Base-by-base conservation (phyloP, 2,113 vertebrate genomes). In the Rana temporaria region DNA sequence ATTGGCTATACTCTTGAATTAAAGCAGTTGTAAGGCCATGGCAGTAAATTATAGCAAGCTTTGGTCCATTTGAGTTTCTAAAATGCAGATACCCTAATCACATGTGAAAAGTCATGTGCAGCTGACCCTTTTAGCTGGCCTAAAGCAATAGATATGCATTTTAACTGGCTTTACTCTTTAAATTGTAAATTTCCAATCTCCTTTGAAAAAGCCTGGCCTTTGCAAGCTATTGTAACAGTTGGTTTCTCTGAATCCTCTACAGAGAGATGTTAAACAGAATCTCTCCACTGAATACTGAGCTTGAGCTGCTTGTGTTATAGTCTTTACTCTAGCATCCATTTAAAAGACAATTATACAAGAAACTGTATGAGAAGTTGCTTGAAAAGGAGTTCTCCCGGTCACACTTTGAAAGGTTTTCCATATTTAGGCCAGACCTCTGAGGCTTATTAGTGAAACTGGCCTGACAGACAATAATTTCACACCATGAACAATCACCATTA, bases 261-360 rank as follows among this genome's bases (percentile, higher is more conserved):
- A 72, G 68, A 34, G 67, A 81, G 17, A 81, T 81, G 68, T 70
- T 24, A 78, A 55, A 16, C 56, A 81, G 86, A 85, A 85, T 55
- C 2, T 6, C 2, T n/a, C 2, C 81, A 62, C 22, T 60, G 55
- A 80, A 60, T 67, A 38, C 56, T 70, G 66, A 48, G 38, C 20
- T 56, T 48, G 53, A 79, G 32, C 66, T 70, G 32, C 56, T 22
- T 30, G 55, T 42, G 6, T 59, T 69, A 12, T 26, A 17, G 56
- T 60, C 19, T 70, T 11, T 56, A 79, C 19, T 70, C 18, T 56
- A 79, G 63, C 30, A 68, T 57, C 64, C 53, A 56, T 79, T 56
- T 79, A 62, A 75, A 62, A 62, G 56, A 62, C 32, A 59, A 59
- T 75, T n/a, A 62, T 62, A 60, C 30, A 62, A 75, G 59, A 75